Base-by-base conservation (phyloP, 92 coral and sea anemone genomes). In the Zoanthus sociatus region DNA sequence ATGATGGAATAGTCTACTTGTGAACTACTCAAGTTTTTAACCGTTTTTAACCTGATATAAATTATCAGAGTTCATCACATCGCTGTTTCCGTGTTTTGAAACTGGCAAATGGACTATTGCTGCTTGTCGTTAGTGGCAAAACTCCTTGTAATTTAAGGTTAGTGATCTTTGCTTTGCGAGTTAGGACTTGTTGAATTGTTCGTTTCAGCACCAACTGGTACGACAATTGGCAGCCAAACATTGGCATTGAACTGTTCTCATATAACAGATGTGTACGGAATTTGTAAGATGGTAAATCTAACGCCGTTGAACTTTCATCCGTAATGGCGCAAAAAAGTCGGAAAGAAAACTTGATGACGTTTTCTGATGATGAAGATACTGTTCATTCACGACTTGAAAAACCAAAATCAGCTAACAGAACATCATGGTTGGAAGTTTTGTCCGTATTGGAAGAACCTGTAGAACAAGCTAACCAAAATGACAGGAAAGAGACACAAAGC, bases 371-470 rank as follows among this genome's bases (percentile, higher is more conserved):
- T 54, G 95, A 92, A 53, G 94, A 91, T 37, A 91, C 79, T 48
- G 84, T 84, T 12, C 70, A 53, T 66, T 51, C 77, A 32, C 75
- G 67, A 42, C 37, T 44, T 45, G 20, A 61, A 21, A 89, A 32
- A 12, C 81, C 98, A 16, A 64, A 63, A 50, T 56, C 75, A 54
- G 45, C 48, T 10, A n/a, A n/a, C 9, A 76, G 70, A 20, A 30
- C 66, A 14, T 95, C 96, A 5, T 95, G 98, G 98, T 21, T 87
- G 15, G 74, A 94, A n/a, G 86, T 93, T 47, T 86, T 95, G 88
- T 92, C 96, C 20, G 86, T 83, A 74, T 64, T 90, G n/a, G 90
- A 78, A 17, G 58, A 79, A 48, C 26, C 77, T 56, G 47, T 18
- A 55, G 76, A 42, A 32, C 54, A 50, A 75, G 18, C 32, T 6